Evolutionary conservation across 2,888 invertebrate species (phyloP), one percentile per base, ranked within the genome.

Genomic region (Fragum fragum): DNA sequence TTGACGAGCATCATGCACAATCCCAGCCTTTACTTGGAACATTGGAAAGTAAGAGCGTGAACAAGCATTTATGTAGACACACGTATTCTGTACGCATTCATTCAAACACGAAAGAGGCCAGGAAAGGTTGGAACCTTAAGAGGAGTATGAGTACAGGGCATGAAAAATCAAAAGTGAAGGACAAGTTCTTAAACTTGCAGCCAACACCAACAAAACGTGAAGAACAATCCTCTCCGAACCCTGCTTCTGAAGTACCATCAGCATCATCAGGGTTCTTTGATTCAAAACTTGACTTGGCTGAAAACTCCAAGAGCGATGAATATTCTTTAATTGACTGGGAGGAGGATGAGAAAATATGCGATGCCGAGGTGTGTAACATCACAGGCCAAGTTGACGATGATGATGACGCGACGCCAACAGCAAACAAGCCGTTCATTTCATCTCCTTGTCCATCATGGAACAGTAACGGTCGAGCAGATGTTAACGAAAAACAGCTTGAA

Each of bases 261-360:
- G 32, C 61, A 3, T 55, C 63, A 28, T 55, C 69, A 0, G 53
- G 52, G 11, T 42, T 39, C 47, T 47, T 61, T 42, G 69, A 74
- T 32, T 81, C 81, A 11, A 73, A 69, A 73, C 69, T 55, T 9
- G 69, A 73, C 29, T 47, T 76, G 16, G 55, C 74, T 5, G 80
- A 77, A 36, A 76, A 68, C 23, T 61, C 80, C 6, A 85, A 80
- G 26, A 69, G 74, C 28, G 92, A 92, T 55, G 88, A 88, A 63
- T 88, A 90, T 23, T 85, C 90, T 7, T 83, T 89, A 32, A 89
- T 89, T 72, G 91, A 92, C 80, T 92, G 92, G 92, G 89, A 90
- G 18, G 91, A 90, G 63, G 91, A 92, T 59, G 92, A 93, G 69
- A 90, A 89, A 39, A 89, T 90, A 5, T 93, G 92, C 87, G 92